Conservation (phyloP, 1,140 invertebrate species). For the Oryctes rhinoceros region DNA sequence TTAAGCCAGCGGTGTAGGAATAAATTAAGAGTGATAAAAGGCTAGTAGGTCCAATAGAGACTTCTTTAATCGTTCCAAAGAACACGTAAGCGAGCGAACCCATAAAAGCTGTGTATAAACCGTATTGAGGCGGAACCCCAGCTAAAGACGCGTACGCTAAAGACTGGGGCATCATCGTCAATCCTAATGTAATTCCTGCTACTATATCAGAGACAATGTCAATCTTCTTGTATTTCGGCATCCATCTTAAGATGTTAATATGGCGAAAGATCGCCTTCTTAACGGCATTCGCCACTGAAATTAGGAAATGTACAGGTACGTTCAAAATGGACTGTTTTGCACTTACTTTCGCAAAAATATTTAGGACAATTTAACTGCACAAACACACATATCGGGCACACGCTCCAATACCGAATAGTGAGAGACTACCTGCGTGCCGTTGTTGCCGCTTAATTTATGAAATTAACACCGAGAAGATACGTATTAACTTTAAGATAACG, state of each 20-base stretch:
- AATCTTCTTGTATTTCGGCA: constrained; percentile 70
- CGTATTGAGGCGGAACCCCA: constrained; percentile 80
- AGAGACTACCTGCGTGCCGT: too few relatives aligned
- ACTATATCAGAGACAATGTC: constrained; percentile 77
- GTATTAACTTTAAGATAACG: too few relatives aligned
- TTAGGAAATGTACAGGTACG: not conserved
- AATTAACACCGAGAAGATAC: too few relatives aligned
- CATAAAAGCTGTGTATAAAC: constrained; percentile 91
- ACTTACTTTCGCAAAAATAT: too few relatives aligned
- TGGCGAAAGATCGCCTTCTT: constrained; percentile 19
- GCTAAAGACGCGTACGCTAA: constrained; percentile 82
- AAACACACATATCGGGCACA: too few relatives aligned
- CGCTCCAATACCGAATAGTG: too few relatives aligned
- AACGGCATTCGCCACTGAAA: not conserved
- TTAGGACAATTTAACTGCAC: too few relatives aligned
- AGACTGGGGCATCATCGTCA: constrained; percentile 81
- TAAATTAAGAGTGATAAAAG: constrained; percentile 83
- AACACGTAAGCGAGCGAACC: constrained; percentile 89
- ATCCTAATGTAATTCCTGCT: constrained; percentile 85
- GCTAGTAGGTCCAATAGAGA: constrained; percentile 89
- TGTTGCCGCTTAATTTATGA: too few relatives aligned
- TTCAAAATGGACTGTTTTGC: too few relatives aligned
- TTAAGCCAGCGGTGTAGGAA: constrained; percentile 75
- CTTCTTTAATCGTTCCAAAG: constrained; percentile 90
- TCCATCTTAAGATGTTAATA: constrained; percentile 65